These are phyloP conservation scores for Cirrhinus molitorella DNA, from an alignment of 2,797 vertebrate species.

Conservation along the genomic window DNA sequence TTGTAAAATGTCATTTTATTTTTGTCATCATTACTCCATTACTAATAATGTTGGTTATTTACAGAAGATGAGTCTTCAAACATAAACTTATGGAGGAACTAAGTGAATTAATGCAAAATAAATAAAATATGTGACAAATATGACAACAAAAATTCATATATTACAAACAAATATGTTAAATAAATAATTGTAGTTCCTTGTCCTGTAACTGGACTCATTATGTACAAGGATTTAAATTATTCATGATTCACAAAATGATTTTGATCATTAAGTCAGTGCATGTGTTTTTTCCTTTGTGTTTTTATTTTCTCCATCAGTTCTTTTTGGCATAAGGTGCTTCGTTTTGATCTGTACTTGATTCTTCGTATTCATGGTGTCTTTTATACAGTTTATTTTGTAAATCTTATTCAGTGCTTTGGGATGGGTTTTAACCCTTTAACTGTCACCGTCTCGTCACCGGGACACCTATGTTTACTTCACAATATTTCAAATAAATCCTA, in stretches of 20 bases:
- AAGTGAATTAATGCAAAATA: background rate
- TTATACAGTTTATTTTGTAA: background rate
- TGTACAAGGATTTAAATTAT: background rate
- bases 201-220: no score
- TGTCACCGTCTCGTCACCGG: no score
- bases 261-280: slow-evolving; percentile 1
- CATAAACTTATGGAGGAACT: no score
- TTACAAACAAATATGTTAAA: background rate
- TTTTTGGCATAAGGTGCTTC: slow-evolving; percentile 40
- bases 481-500: no score
- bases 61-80: no score
- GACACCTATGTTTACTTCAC: no score
- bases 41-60: no score
- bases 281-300: background rate
- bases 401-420: background rate
- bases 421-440: no score
- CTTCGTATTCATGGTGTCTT: background rate
- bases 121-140: slow-evolving; percentile 7
- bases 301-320: background rate
- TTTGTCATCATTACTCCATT: background rate
- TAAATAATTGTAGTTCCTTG: background rate
- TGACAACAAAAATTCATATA: background rate
- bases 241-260: background rate
- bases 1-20: background rate
- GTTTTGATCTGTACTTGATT: background rate